These are phyloP conservation scores for Scaptomyza caliginosa DNA, from an alignment of 2,888 invertebrate genomes.

Conservation along the genomic window DNA sequence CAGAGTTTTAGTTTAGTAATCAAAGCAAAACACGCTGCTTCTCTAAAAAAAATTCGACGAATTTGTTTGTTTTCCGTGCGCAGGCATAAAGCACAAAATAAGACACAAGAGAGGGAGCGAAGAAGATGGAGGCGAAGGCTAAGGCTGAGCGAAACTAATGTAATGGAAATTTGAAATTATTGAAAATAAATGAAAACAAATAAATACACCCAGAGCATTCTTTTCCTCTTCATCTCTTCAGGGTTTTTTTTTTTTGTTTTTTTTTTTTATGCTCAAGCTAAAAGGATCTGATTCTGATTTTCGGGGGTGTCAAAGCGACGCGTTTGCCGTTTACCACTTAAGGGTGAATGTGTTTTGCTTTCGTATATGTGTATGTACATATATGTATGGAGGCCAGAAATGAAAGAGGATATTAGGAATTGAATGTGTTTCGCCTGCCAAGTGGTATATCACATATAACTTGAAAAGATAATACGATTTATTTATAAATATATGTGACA, in stretches of 20 bases:
- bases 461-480: conserved; percentile 1
- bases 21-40: conserved; percentile 49
- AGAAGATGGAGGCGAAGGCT: neutral
- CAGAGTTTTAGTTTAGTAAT: conserved; percentile 75
- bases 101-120: neutral
- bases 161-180: conserved; percentile 81
- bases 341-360: conserved; percentile 10
- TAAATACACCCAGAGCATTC: conserved; percentile 66
- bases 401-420: conserved; percentile 5
- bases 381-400: neutral
- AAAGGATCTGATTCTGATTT: conserved; percentile 6
- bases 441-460: neutral
- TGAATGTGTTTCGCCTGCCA: conserved; percentile 1
- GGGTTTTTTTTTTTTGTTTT: conserved; percentile 20
- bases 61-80: conserved; percentile 79
- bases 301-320: conserved; percentile 48
- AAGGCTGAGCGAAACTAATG: conserved; percentile 70
- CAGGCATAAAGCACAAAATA: conserved; percentile 71
- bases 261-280: neutral
- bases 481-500: neutral
- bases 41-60: conserved; percentile 42
- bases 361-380: neutral
- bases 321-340: conserved; percentile 46
- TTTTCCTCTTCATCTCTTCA: conserved; percentile 31
- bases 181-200: conserved; percentile 81